A percentile compares a stretch with the other conserved stretches of the same genome.
phyloP scores from a whole-genome alignment of 2,888 invertebrate species.

The Heliconius ismenius region DNA sequence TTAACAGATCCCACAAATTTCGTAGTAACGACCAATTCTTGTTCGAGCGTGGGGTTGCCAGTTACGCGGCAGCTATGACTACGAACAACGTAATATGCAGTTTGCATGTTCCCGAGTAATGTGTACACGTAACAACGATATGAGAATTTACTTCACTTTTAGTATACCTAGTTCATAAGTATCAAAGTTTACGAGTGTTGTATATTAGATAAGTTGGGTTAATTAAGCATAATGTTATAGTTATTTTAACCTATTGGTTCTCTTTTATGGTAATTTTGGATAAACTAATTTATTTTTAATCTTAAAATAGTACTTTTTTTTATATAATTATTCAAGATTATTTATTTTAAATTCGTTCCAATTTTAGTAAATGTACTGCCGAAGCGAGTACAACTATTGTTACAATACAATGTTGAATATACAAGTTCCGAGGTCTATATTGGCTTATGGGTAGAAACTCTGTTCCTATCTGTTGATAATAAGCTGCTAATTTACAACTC shows the following conservation, averaged over 20 bases:
- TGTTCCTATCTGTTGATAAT: no score
- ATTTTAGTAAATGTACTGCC: no score
- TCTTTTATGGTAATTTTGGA: no score
- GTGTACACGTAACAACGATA: background rate
- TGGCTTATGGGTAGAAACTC: no score
- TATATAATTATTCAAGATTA: no score
- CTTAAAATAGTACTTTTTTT: background rate
- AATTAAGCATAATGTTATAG: background rate
- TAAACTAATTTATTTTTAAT: no score
- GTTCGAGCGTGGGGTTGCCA: background rate
- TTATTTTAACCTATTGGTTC: background rate
- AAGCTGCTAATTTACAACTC: no score
- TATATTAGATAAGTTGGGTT: background rate
- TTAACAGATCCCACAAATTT: background rate
- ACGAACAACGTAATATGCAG: background rate
- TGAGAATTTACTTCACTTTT: background rate
- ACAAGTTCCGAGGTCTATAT: no score
- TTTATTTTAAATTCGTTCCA: no score
- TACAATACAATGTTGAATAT: no score
- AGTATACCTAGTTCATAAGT: background rate
- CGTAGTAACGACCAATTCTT: background rate
- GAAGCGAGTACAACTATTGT: no score
- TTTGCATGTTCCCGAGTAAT: background rate
- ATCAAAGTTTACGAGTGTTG: background rate
- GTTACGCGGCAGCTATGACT: background rate